Percentiles rank a stretch among this genome's conserved stretches.
phyloP scores from a whole-genome alignment of 2,113 vertebrate genomes.

The Sinocyclocheilus anophthalmus region DNA sequence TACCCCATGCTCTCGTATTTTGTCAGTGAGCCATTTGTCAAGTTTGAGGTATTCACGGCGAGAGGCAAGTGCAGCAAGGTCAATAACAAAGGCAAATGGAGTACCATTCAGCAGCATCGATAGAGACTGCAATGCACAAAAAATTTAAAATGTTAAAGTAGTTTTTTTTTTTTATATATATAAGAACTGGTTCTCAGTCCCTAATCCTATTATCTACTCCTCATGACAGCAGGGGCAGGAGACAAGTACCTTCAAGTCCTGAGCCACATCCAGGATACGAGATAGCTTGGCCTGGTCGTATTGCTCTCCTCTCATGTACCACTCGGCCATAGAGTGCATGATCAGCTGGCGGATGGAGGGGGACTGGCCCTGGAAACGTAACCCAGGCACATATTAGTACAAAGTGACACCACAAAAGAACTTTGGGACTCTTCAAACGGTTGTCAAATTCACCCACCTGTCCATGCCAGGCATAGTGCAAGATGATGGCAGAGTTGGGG shows the following conservation, averaged over 20 bases:
- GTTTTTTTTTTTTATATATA: too few species aligned
- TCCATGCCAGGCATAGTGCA: slow-evolving; percentile 99
- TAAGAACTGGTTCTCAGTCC: neutral
- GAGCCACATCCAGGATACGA: slow-evolving; percentile 97
- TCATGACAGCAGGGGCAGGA: neutral
- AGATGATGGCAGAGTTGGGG: slow-evolving; percentile 98
- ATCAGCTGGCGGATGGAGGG: slow-evolving; percentile 98
- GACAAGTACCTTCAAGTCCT: slow-evolving; percentile 93
- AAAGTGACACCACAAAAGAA: neutral
- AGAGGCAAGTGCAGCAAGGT: slow-evolving; percentile 99
- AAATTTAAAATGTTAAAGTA: neutral
- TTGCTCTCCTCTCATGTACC: slow-evolving; percentile 99
- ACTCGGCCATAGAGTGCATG: slow-evolving; percentile 99
- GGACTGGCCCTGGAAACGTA: slow-evolving; percentile 87
- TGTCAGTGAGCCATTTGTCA: slow-evolving; percentile 99
- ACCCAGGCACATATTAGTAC: neutral
- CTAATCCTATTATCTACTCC: neutral
- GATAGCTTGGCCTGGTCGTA: slow-evolving; percentile 98
- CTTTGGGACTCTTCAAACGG: neutral
- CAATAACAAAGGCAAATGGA: slow-evolving; percentile 99
- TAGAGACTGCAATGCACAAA: slow-evolving; percentile 83
- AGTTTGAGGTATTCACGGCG: slow-evolving; percentile 99
- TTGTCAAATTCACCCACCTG: slow-evolving; percentile 79
- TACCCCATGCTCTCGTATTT: slow-evolving; percentile 99
- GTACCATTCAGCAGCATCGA: slow-evolving; percentile 99